Conservation (phyloP, 2,888 invertebrate species). For the Oxystoma pomonae region DNA sequence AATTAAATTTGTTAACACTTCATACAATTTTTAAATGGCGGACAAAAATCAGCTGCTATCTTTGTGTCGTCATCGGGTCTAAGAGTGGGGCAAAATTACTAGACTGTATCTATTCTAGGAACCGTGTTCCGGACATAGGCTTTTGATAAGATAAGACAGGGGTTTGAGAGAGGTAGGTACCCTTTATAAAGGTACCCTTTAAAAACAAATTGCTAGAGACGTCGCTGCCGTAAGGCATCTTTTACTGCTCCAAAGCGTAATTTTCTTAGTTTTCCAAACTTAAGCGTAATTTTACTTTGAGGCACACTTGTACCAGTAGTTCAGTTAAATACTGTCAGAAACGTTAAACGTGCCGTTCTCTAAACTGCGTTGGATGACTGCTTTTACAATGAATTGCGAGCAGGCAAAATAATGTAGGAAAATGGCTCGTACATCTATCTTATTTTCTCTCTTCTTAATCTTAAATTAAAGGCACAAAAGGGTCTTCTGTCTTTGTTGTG, state of each 20-base stretch:
- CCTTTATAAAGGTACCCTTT: no score
- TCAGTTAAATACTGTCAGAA: slow-evolving; percentile 28
- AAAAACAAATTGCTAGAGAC: no score
- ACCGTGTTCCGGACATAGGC: no score
- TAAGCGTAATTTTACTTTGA: slow-evolving; percentile 47
- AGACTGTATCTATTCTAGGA: no score
- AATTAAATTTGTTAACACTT: no score
- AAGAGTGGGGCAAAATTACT: no score
- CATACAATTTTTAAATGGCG: no score
- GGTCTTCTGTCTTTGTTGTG: neutral
- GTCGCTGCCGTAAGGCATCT: neutral
- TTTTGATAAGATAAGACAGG: no score
- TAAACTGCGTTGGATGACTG: slow-evolving; percentile 23
- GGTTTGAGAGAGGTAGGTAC: no score
- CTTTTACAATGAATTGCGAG: slow-evolving; percentile 44
- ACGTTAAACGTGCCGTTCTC: slow-evolving; percentile 18
- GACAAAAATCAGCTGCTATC: no score
- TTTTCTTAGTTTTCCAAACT: slow-evolving; percentile 47
- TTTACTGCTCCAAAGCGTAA: slow-evolving; percentile 33
- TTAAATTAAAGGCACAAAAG: slow-evolving; percentile 16
- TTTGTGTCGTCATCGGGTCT: no score
- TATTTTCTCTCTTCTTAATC: slow-evolving; percentile 45
- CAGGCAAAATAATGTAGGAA: slow-evolving; percentile 44
- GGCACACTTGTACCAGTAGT: slow-evolving; percentile 38
- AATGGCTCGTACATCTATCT: slow-evolving; percentile 47